Evolutionary conservation across 2,888 invertebrate genomes (phyloP), one percentile per base, ranked within the genome.

Genomic region (Polymixis flavicincta): DNA sequence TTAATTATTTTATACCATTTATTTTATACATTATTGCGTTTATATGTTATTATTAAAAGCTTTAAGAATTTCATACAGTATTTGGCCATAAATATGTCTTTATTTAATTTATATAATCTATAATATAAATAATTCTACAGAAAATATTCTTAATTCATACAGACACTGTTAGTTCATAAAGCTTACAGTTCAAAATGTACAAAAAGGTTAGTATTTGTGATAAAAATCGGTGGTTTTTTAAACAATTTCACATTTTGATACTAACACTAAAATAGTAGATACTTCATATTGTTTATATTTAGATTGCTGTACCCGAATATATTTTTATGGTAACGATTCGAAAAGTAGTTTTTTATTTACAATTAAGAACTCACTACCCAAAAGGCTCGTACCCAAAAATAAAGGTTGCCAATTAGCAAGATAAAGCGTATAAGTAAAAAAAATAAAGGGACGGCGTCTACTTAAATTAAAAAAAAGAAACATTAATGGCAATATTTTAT

Each of bases 151-250:
- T 71, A 67, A 48, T 19, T 60, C 9, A 69, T 71, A 82, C 11
- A 83, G 52, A 78, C 60, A 61, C 37, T 54, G n/a, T 57, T 64
- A 82, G 9, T 55, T 82, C n/a, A 64, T 54, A 52, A 55, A 32
- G 32, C 48, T 68, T 60, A 67, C 45, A 57, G 19, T 64, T 82
- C 45, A 54, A 60, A 28, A 78, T 57, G 45, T 83, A 78, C 67
- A 82, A 83, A 74, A 69, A 60, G 37, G 37, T 59, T 83, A 74
- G 37, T 61, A 65, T 37, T 78, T 73, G 72, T 84, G 84, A 66
- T 76, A 67, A 80, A 75, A 81, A 83, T 85, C 85, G 85, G 85
- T 85, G 85, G 85, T 83, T 71, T 11, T 55, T 59, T 37, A 61
- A 72, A 73, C 48, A 80, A 63, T 55, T 83, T 79, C 9, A 45